These are phyloP conservation scores for Himantopus leucocephalus DNA, from an alignment of 2,113 vertebrate genomes.

Conservation along the genomic window DNA sequence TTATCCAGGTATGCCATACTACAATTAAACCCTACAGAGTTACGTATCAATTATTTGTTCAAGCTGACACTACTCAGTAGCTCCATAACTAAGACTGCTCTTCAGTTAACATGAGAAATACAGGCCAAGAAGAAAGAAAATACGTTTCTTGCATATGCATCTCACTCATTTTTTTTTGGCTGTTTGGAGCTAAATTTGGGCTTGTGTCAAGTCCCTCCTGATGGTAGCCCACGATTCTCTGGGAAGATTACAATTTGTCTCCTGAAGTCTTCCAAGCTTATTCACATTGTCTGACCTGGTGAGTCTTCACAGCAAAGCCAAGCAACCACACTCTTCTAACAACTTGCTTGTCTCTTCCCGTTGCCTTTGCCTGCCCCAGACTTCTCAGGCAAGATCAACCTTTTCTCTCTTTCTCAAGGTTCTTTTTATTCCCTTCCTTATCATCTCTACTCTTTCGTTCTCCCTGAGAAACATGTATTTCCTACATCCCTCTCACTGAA, in stretches of 20 bases:
- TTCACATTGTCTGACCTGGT: not conserved
- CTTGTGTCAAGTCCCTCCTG: not conserved
- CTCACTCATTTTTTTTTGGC: not conserved
- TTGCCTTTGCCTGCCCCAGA: not conserved
- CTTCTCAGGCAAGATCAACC: not conserved
- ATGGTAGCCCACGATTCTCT: not conserved
- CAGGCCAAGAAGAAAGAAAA: not conserved
- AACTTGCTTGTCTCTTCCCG: not conserved
- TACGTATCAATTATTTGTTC: not conserved
- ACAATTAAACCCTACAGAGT: not conserved
- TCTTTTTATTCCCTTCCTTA: not conserved
- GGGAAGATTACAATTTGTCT: not conserved
- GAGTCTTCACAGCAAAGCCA: not conserved
- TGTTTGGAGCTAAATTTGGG: not conserved
- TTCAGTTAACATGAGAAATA: not conserved
- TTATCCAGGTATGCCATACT: fast-evolving
- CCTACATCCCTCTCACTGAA: not conserved
- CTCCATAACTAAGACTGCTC: not conserved
- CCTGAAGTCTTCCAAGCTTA: not conserved
- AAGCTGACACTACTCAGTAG: not conserved
- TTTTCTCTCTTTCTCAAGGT: not conserved
- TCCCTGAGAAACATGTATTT: not conserved
- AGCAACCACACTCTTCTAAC: not conserved
- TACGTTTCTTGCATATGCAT: not conserved
- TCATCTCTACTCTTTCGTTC: not conserved